Evolutionary conservation across 1,140 invertebrate genomes (phyloP), one percentile per base, ranked within the genome.

Genomic region (Schlechtendalia chinensis): DNA sequence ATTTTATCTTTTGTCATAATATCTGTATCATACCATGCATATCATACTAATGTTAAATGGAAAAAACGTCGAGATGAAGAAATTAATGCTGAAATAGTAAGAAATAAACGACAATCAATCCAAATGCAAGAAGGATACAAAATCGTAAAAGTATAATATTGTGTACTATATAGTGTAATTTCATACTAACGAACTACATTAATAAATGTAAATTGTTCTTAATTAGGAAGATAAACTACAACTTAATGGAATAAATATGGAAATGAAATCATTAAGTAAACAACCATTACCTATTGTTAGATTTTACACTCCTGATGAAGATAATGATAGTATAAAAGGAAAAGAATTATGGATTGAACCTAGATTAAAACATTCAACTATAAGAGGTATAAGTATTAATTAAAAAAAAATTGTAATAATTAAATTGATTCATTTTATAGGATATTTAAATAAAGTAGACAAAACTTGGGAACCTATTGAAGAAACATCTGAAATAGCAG

Each of bases 1-100:
- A 74, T 86, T 11, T 84, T 86, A 74, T 82, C 84, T 32, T 56
- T 84, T 4, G 81, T 85, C 11, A 81, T 86, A 17, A 19, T 86
- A 19, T 82, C 83, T 16, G 83, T 84, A 19, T 80, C 56, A 58
- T 85, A 85, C 56, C 85, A 86, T 80, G 84, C 86, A 22, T 86
- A 84, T 65, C 81, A 84, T 12, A 84, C 83, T 4, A 83, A 86
- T 72, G 81, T 82, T 5, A 80, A 83, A 80, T 90, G 91, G 84
- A 91, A 90, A 86, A 85, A 88, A 83, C 87, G 89, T 53, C 88
- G 90, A 81, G 91, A 92, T 84, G 88, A 90, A 80, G 89, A 91
- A 87, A 91, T 90, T 1, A 90, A 91, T 84, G 90, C 90, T 83
- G 82, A 83, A 29, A 82, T 85, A 65, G 71, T 82, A 10, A 82